Evolutionary conservation across 2,888 invertebrate species (phyloP), one percentile per base, ranked within the genome.

Genomic region (Apodemia zela): DNA sequence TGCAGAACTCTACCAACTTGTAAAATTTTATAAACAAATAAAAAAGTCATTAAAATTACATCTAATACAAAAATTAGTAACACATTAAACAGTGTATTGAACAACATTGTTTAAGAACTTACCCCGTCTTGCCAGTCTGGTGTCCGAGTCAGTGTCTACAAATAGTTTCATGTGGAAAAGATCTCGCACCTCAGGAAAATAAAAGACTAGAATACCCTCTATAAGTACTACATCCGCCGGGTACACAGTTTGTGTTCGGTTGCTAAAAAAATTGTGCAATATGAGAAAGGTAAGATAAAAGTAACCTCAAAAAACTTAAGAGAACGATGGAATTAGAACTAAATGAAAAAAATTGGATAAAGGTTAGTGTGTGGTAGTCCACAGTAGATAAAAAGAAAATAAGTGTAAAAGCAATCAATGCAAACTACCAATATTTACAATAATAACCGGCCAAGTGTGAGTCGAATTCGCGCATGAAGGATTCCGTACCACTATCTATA

Each of bases 101-200:
- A 45, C 3, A 45, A 15, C 3, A 6, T 17, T 8, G 7, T 47
- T 47, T 17, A 7, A 45, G 59, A 54, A 59, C 68, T 62, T 70
- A 98, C 98, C 99, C 94, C 99, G 93, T 75, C 99, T 93, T 0
- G 99, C 98, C 25, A 99, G 93, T 77, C 99, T 93, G 0, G 98
- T 99, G 83, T 99, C 99, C 0, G 99, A 98, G 89, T 99, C 99
- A 0, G 99, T 99, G 82, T 99, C 99, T 4, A 99, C 99, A 89
- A 99, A 99, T 49, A 99, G 92, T 87, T 99, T 99, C 98, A 99
- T 99, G 86, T 99, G 98, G 91, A 99, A 99, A 66, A 99, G 92
- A 67, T 98, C 96, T 62, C 99, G 92, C 68, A 99, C 96, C 82
- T 97, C 97, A 0, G 97, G 97, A 85, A 98, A 98, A 91, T 99